A percentile compares a stretch with the other conserved stretches of the same genome.
phyloP scores from a whole-genome alignment of 2,797 vertebrate genomes.

The Xenentodon cancila region DNA sequence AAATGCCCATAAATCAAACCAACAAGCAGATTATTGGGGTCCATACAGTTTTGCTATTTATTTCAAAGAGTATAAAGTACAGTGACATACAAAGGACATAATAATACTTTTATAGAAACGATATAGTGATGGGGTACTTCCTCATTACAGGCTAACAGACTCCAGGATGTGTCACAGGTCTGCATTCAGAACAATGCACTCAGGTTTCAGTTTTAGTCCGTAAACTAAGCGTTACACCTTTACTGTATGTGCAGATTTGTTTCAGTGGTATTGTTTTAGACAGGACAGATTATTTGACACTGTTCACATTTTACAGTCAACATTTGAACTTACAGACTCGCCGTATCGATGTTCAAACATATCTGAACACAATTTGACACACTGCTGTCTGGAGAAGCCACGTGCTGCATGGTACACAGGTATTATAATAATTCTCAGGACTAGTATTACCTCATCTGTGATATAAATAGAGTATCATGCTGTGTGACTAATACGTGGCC shows the following conservation, averaged over 20 bases:
- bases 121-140: slow-evolving; percentile 55
- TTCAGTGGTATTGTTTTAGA: slow-evolving; percentile 21
- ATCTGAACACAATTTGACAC: neutral
- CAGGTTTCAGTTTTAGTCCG: neutral
- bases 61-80: slow-evolving; percentile 72
- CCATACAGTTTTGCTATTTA: slow-evolving; percentile 74
- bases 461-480: slow-evolving; percentile 59
- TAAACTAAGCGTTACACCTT: neutral
- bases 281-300: neutral
- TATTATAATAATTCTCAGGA: neutral
- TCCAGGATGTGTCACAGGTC: slow-evolving; percentile 28
- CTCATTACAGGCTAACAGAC: slow-evolving; percentile 39
- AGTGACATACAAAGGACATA: slow-evolving; percentile 73
- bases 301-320: slow-evolving; percentile 4
- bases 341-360: neutral
- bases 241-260: slow-evolving; percentile 3
- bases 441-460: slow-evolving; percentile 16
- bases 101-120: slow-evolving; percentile 66
- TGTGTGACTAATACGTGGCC: slow-evolving; percentile 60
- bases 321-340: slow-evolving; percentile 9
- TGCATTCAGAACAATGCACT: slow-evolving; percentile 1
- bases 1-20: slow-evolving; percentile 9
- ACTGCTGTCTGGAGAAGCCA: slow-evolving; percentile 19
- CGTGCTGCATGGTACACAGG: slow-evolving; percentile 4
- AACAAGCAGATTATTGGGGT: slow-evolving; percentile 29